Percentiles rank a stretch among this genome's conserved stretches.
Conservation (phyloP, 2,113 vertebrate species). For the Campylorhamphus procurvoides region DNA sequence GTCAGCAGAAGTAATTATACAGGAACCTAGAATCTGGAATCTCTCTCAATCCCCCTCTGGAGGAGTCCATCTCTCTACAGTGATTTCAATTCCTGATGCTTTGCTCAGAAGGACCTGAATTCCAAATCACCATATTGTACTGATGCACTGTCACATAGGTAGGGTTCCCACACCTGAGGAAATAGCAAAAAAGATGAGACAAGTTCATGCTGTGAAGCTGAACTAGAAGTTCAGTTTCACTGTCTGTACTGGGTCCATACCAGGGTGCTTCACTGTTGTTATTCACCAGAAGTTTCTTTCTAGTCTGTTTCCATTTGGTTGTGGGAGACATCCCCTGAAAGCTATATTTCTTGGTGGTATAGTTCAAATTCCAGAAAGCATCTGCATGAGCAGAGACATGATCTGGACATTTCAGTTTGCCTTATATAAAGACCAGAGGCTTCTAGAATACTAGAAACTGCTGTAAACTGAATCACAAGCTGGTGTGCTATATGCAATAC, state of each 20-base stretch:
- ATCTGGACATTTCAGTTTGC: background rate
- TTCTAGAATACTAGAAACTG: background rate
- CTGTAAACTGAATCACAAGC: background rate
- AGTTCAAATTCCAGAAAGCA: background rate
- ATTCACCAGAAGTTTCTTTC: background rate
- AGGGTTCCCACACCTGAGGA: background rate
- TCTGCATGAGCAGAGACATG: background rate
- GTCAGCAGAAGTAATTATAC: background rate
- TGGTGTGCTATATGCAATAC: background rate
- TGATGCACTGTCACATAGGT: accelerated
- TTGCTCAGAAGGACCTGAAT: background rate
- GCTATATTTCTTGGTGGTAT: background rate
- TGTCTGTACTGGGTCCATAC: accelerated
- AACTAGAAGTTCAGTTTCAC: background rate
- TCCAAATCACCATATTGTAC: background rate
- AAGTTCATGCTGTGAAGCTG: background rate
- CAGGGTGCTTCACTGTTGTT: background rate
- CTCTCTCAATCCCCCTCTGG: background rate
- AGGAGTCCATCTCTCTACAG: background rate
- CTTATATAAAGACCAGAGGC: background rate
- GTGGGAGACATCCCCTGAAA: background rate
- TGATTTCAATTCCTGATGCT: background rate
- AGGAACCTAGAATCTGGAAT: background rate
- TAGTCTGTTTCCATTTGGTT: background rate
- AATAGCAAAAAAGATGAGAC: background rate